These are phyloP conservation scores for Pavo muticus DNA, from an alignment of 2,113 vertebrate genomes.

Conservation along the genomic window DNA sequence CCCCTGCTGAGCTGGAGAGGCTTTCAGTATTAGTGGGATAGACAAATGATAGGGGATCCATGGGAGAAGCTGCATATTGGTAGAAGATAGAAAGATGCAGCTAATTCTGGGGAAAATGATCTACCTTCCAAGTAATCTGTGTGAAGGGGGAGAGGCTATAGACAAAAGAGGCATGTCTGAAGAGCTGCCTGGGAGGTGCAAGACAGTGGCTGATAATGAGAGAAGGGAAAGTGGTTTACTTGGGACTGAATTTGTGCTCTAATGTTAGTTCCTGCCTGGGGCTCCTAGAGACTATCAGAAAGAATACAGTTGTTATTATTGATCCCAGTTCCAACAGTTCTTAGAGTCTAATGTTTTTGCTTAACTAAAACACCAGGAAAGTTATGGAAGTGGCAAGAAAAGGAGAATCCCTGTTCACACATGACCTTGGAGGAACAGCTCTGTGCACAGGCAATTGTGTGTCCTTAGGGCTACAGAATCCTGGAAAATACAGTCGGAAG, in stretches of 20 bases:
- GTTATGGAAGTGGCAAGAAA: not conserved
- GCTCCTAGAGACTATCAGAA: constrained; percentile 29
- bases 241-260: not conserved
- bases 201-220: constrained; percentile 49
- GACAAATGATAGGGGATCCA: not conserved
- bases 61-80: not conserved
- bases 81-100: not conserved
- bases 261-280: constrained; percentile 15
- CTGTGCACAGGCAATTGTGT: not conserved
- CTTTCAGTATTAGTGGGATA: not conserved
- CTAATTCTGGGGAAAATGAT: constrained; percentile 18
- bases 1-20: constrained; percentile 12
- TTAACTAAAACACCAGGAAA: constrained; percentile 20
- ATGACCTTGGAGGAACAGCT: not conserved
- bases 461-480: not conserved
- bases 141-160: not conserved
- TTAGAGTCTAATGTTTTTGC: not conserved
- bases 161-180: constrained; percentile 15
- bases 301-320: constrained; percentile 31
- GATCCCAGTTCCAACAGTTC: not conserved
- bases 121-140: not conserved
- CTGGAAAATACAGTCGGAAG: not conserved
- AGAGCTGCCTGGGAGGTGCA: constrained; percentile 45
- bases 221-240: constrained; percentile 15
- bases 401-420: not conserved